Percentiles rank a stretch among this genome's conserved stretches.
Conservation (phyloP, 1,140 invertebrate species). For the Diachasmimorpha longicaudata region DNA sequence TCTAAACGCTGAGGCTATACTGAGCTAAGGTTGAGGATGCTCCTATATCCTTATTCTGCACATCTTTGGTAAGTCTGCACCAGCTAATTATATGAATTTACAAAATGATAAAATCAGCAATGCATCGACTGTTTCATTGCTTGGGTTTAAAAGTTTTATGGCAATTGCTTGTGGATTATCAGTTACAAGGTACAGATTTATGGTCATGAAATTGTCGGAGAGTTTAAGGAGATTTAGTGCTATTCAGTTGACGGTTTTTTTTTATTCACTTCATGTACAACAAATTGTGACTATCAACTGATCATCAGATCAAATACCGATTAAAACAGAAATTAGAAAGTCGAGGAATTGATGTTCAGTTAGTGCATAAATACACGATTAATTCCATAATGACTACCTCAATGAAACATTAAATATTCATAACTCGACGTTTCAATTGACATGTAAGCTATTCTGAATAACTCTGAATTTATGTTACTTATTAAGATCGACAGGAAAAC, state of each 20-base stretch:
- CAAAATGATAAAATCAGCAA: constrained; percentile 10
- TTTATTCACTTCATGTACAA: background rate
- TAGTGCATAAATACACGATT: too few relatives aligned
- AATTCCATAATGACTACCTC: background rate
- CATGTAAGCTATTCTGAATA: background rate
- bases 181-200: background rate
- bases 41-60: background rate
- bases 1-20: constrained; percentile 8
- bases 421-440: background rate
- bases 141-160: background rate
- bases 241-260: background rate
- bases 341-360: background rate
- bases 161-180: background rate
- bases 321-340: background rate
- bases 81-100: constrained; percentile 18
- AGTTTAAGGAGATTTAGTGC: background rate
- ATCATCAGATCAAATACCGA: background rate
- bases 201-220: background rate
- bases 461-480: background rate
- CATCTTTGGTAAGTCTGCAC: background rate
- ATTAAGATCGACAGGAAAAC: background rate
- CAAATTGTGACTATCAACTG: background rate
- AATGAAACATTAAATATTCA: background rate
- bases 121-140: background rate
- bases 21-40: background rate